A percentile compares a stretch with the other conserved stretches of the same genome.
phyloP scores from a whole-genome alignment of 2,113 vertebrate species.

The Hemichromis elongatus region DNA sequence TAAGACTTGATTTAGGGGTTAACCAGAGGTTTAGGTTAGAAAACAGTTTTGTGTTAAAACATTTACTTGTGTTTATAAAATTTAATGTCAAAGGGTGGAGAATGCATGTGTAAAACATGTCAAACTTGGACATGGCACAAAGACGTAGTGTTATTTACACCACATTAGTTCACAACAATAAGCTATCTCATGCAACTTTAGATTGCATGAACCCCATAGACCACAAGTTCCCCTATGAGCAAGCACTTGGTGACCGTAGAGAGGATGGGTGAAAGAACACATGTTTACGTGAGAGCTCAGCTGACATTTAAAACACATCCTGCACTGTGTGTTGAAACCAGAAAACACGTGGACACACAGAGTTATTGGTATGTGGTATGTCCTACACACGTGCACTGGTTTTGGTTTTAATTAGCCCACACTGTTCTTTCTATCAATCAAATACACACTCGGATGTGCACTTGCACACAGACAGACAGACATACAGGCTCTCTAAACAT shows the following conservation, averaged over 20 bases:
- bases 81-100: neutral
- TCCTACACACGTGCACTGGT: neutral
- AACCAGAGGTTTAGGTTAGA: neutral
- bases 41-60: neutral
- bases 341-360: constrained; percentile 1
- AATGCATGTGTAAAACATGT: neutral
- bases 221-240: neutral
- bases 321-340: neutral
- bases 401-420: constrained; percentile 20
- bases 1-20: neutral
- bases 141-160: neutral
- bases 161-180: neutral
- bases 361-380: neutral
- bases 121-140: neutral
- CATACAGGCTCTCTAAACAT: constrained; percentile 22
- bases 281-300: neutral
- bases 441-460: neutral
- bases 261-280: neutral
- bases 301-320: neutral
- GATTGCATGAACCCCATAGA: neutral
- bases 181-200: neutral
- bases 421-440: constrained; percentile 37
- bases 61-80: neutral
- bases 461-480: neutral
- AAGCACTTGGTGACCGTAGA: neutral